These are phyloP conservation scores for Hycleus cichorii DNA, from an alignment of 1,140 invertebrate genomes.

Conservation along the genomic window DNA sequence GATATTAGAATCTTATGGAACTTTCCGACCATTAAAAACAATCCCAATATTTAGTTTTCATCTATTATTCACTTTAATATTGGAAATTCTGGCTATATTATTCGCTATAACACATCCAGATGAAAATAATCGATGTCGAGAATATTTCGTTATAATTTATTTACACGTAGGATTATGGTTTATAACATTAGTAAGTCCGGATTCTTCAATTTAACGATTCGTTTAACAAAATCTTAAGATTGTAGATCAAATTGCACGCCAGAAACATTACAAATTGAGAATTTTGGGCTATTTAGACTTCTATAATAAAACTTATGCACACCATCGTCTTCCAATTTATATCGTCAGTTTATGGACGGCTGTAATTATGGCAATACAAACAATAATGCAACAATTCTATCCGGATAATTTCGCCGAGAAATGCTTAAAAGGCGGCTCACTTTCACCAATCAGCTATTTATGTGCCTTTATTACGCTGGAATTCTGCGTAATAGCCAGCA, in stretches of 20 bases:
- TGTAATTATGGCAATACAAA: slow-evolving; percentile 49
- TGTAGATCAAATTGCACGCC: slow-evolving; percentile 50
- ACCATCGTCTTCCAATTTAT: slow-evolving; percentile 53
- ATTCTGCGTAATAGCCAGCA: slow-evolving; percentile 46
- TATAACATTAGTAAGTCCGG: slow-evolving; percentile 46
- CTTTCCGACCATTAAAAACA: slow-evolving; percentile 47
- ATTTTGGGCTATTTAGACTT: slow-evolving; percentile 60
- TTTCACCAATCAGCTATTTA: slow-evolving; percentile 53
- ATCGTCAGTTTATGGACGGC: slow-evolving; percentile 57
- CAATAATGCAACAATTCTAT: slow-evolving; percentile 56
- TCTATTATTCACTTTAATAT: slow-evolving; percentile 44
- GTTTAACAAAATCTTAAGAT: slow-evolving; percentile 37
- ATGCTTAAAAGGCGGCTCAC: slow-evolving; percentile 47
- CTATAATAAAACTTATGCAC: slow-evolving; percentile 53
- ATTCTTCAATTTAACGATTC: background rate
- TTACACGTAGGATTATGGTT: slow-evolving; percentile 56
- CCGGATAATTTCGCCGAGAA: slow-evolving; percentile 51
- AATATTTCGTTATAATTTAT: slow-evolving; percentile 60
- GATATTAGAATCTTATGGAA: slow-evolving; percentile 43
- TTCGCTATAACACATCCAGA: slow-evolving; percentile 49
- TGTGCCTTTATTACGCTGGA: slow-evolving; percentile 49
- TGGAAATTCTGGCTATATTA: slow-evolving; percentile 52
- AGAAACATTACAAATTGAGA: slow-evolving; percentile 50
- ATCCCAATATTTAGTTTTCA: slow-evolving; percentile 41
- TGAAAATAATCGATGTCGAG: slow-evolving; percentile 50